These are phyloP conservation scores for Mus caroli DNA, from an alignment of 2,797 vertebrate species.

Conservation along the genomic window DNA sequence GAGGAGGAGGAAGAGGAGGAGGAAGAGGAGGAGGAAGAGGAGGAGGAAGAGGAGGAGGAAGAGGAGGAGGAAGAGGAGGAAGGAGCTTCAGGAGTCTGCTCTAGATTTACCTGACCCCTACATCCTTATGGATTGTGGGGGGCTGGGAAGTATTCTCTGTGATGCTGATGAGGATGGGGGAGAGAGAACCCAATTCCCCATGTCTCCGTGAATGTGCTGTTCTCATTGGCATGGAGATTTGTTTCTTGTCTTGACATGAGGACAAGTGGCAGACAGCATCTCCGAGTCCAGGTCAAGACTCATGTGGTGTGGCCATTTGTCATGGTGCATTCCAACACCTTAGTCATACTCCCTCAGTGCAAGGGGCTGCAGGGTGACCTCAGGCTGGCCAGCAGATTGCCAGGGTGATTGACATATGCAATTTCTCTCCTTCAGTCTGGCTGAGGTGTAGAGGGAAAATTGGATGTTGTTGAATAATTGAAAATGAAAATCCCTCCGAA, in stretches of 20 bases:
- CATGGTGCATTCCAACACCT: slow-evolving; percentile 5
- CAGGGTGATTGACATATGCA: slow-evolving; percentile 80
- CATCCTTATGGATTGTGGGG: background rate
- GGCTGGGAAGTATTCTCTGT: too few relatives aligned
- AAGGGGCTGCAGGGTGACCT: background rate
- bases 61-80: background rate
- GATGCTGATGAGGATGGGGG: background rate
- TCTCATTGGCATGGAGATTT: background rate
- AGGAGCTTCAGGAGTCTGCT: background rate
- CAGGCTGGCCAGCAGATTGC: slow-evolving; percentile 4
- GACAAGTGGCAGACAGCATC: slow-evolving; percentile 26
- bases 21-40: background rate
- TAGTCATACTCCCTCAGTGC: background rate
- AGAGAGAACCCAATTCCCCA: background rate
- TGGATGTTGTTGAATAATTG: slow-evolving; percentile 84
- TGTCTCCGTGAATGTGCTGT: accelerated
- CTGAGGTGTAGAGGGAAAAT: slow-evolving; percentile 81
- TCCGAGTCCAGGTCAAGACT: background rate
- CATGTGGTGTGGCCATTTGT: slow-evolving; percentile 69
- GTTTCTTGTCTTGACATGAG: slow-evolving; percentile 27
- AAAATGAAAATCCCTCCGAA: slow-evolving; percentile 84
- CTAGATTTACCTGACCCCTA: background rate
- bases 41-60: background rate
- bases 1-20: background rate
- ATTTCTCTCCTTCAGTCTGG: slow-evolving; percentile 78